A percentile compares a stretch with the other conserved stretches of the same genome.
These are phyloP conservation scores for Ichneumoninae sp. DNA, from an alignment of 2,888 invertebrate species.

Conservation along the genomic window DNA sequence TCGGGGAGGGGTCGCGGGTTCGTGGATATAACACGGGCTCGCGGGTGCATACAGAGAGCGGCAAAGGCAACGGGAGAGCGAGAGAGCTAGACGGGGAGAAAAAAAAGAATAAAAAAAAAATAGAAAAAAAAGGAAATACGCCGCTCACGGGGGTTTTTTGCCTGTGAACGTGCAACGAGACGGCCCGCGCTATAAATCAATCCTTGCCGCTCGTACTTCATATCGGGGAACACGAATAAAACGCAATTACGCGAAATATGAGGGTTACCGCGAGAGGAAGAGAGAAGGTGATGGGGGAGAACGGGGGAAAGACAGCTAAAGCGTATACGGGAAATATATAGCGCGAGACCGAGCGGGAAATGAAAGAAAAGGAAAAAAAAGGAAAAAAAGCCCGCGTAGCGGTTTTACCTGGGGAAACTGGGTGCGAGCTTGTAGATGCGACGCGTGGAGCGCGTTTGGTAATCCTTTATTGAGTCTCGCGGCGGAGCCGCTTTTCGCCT, in stretches of 20 bases:
- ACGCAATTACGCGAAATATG: constrained; percentile 70
- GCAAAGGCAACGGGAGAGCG: constrained; percentile 24
- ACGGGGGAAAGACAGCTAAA: not conserved
- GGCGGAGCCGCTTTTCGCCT: constrained; percentile 20
- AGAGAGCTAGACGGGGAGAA: constrained; percentile 36
- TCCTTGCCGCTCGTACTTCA: constrained; percentile 69
- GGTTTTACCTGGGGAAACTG: constrained; percentile 41
- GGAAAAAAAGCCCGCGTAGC: constrained; percentile 1
- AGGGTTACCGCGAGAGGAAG: constrained; percentile 40
- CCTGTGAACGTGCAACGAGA: constrained; percentile 63
- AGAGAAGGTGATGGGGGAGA: constrained; percentile 24
- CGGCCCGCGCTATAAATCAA: constrained; percentile 71
- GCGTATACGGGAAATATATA: constrained; percentile 1
- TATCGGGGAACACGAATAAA: constrained; percentile 68
- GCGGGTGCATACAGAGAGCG: constrained; percentile 19
- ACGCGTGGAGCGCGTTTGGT: constrained; percentile 29
- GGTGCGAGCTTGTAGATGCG: constrained; percentile 28
- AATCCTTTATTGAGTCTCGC: constrained; percentile 64
- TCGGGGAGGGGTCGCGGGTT: constrained; percentile 11
- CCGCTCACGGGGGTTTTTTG: constrained; percentile 42
- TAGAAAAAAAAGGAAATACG: not conserved
- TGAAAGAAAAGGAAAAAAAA: constrained; percentile 25
- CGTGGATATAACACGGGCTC: constrained; percentile 37
- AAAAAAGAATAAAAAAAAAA: not conserved
- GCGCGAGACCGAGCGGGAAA: constrained; percentile 11